Percentiles rank a stretch among this genome's conserved stretches.
phyloP scores from a whole-genome alignment of 2,888 invertebrate species.

The Trichopria drosophilae region DNA sequence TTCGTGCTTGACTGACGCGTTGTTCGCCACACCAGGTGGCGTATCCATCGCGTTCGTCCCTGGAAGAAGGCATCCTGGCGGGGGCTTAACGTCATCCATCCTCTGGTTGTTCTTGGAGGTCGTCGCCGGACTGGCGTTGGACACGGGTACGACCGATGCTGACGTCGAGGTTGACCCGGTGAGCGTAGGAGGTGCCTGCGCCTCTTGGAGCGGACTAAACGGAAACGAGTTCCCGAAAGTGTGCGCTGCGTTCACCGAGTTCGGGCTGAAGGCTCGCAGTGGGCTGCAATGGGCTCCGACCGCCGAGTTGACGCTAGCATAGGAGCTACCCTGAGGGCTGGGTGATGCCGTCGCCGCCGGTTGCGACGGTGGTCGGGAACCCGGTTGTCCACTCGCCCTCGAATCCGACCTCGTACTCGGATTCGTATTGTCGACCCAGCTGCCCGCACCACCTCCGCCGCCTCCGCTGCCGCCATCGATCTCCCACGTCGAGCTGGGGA shows the following conservation, averaged over 20 bases:
- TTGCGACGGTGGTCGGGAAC: constrained; percentile 66
- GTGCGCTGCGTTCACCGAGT: constrained; percentile 61
- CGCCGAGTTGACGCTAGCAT: constrained; percentile 55
- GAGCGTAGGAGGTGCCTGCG: constrained; percentile 55
- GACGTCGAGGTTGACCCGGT: constrained; percentile 60
- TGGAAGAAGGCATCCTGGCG: too few species aligned
- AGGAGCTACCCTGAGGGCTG: constrained; percentile 55
- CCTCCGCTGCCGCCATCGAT: constrained; percentile 52
- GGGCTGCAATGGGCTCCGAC: constrained; percentile 61
- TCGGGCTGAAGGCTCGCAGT: constrained; percentile 57
- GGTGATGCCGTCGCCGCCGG: constrained; percentile 60
- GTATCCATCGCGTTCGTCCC: too few species aligned
- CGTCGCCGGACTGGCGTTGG: too few species aligned
- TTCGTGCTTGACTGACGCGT: constrained; percentile 1
- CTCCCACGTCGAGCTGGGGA: constrained; percentile 68
- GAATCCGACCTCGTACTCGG: constrained; percentile 64
- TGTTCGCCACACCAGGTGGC: constrained; percentile 15
- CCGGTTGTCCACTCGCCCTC: constrained; percentile 66
- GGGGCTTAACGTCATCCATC: constrained; percentile 3
- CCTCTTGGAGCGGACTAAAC: constrained; percentile 67
- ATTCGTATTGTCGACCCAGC: neutral
- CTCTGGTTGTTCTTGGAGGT: constrained; percentile 11
- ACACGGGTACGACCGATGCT: constrained; percentile 56
- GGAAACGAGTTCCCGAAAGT: constrained; percentile 63
- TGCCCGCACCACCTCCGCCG: neutral